Percentiles rank a stretch among this genome's conserved stretches.
Evolutionary conservation across 2,113 vertebrate species (phyloP).

Genomic region (Todiramphus chloris): DNA sequence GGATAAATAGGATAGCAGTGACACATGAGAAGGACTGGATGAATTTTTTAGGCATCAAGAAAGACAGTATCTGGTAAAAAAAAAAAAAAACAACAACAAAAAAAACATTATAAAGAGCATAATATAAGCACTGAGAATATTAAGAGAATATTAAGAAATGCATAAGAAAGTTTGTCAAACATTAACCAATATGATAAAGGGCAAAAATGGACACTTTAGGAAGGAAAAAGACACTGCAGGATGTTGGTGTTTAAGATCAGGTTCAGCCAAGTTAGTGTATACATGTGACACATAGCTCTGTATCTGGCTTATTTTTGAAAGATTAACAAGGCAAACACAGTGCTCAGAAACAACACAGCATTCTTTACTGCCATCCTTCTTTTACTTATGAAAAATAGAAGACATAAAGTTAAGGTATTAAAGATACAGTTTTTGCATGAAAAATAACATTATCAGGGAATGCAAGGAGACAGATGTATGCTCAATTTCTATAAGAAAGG

Average conservation of each 20-base stretch:
- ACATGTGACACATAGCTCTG: background rate
- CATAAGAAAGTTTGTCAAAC: background rate
- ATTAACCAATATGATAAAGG: background rate
- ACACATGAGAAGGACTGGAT: background rate
- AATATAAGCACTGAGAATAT: background rate
- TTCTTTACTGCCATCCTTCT: background rate
- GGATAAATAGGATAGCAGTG: background rate
- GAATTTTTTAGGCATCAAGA: background rate
- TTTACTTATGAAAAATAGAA: background rate
- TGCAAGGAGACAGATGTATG: background rate
- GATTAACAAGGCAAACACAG: background rate
- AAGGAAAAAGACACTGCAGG: background rate
- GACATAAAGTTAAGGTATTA: background rate
- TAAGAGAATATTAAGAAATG: background rate
- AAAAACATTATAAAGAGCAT: fast-evolving
- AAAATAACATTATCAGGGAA: background rate
- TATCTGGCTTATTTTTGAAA: background rate
- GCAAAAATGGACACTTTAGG: background rate
- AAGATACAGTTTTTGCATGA: background rate
- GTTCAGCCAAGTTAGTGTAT: background rate
- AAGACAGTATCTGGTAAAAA: background rate
- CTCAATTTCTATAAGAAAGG: background rate
- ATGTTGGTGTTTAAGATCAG: background rate
- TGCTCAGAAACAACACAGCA: background rate
- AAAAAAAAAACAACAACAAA: too few relatives aligned